Percentiles rank a stretch among this genome's conserved stretches.
Evolutionary conservation across 1,140 invertebrate genomes (phyloP).

Genomic region (Halictus rubicundus): DNA sequence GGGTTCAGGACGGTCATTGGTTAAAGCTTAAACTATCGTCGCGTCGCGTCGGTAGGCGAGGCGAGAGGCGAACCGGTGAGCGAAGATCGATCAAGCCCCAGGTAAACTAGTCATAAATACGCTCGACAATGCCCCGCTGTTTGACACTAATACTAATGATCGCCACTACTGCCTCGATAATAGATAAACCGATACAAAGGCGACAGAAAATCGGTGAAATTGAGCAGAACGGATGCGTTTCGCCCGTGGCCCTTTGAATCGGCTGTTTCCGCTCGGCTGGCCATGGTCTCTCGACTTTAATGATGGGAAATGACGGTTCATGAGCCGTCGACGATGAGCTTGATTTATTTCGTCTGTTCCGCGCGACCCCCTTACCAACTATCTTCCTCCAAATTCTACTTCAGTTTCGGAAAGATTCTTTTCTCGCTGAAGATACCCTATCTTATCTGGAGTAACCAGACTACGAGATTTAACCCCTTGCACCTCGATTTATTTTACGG

Average conservation of each 20-base stretch:
- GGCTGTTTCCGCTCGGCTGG: constrained; percentile 68
- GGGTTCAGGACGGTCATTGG: constrained; percentile 16
- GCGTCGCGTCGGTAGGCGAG: not conserved
- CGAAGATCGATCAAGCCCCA: constrained; percentile 27
- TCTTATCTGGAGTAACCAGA: no score
- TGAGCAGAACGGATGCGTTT: constrained; percentile 70
- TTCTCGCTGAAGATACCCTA: no score
- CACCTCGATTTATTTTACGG: no score
- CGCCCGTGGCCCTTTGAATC: constrained; percentile 65
- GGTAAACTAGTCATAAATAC: constrained; percentile 70
- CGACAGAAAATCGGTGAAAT: constrained; percentile 74
- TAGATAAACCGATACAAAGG: constrained; percentile 70
- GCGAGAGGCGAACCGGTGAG: not conserved
- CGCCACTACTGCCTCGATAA: constrained; percentile 57
- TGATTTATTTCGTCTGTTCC: constrained; percentile 62
- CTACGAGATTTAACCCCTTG: no score
- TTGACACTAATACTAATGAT: constrained; percentile 74
- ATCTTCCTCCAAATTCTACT: no score
- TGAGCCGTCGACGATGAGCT: constrained; percentile 60
- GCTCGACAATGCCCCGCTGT: constrained; percentile 64
- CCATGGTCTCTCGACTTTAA: constrained; percentile 63
- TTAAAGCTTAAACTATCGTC: constrained; percentile 5
- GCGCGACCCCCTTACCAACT: not conserved
- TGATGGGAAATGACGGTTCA: constrained; percentile 76
- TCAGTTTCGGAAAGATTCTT: no score